These are phyloP conservation scores for Globicephala melas DNA, from an alignment of 2,113 vertebrate species.

Conservation along the genomic window DNA sequence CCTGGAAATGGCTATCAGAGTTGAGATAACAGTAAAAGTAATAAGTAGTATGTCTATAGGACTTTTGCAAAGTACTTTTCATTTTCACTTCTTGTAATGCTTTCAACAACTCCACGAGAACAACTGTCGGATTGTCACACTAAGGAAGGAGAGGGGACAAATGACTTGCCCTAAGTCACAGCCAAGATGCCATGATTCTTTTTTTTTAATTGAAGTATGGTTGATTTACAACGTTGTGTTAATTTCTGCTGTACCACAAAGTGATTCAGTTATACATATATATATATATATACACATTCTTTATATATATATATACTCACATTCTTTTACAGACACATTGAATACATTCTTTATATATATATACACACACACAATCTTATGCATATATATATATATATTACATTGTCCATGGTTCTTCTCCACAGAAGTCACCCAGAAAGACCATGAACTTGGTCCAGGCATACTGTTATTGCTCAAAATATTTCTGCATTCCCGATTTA, in stretches of 20 bases:
- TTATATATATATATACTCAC: neutral
- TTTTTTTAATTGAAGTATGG: neutral
- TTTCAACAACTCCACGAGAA: too few relatives aligned
- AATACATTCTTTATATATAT: neutral
- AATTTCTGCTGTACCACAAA: neutral
- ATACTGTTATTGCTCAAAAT: neutral
- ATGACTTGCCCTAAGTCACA: neutral
- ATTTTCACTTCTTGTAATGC: rapidly evolving
- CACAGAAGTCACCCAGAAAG: neutral
- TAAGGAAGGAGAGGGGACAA: neutral
- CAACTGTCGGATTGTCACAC: rapidly evolving
- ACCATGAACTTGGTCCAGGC: neutral
- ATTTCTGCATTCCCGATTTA: neutral
- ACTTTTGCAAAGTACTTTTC: neutral
- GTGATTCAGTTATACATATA: neutral
- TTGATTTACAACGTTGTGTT: neutral
- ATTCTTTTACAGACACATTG: neutral
- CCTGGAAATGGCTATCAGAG: neutral
- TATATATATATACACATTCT: too few relatives aligned
- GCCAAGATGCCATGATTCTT: neutral
- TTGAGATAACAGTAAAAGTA: too few relatives aligned
- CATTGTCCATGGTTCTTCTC: neutral
- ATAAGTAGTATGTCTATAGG: neutral
- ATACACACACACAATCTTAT: neutral
- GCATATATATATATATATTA: neutral